Percentiles rank a stretch among this genome's conserved stretches.
Conservation (phyloP, 2,888 invertebrate genomes). For the Aelia acuminata region DNA sequence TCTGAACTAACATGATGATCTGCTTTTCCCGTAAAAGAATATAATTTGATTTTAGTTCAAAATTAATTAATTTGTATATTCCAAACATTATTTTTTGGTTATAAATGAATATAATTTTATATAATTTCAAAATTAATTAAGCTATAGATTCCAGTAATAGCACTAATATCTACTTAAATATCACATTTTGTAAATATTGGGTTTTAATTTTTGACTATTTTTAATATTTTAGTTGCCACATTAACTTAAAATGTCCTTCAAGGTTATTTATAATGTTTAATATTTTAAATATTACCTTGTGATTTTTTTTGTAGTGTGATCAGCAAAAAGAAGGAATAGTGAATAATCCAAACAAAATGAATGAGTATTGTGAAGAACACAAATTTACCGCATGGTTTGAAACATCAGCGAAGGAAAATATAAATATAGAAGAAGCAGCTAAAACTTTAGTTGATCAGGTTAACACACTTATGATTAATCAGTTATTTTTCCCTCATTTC, state of each 20-base stretch:
- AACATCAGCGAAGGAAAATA: constrained; percentile 96
- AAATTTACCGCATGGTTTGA: constrained; percentile 96
- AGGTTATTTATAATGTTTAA: neutral
- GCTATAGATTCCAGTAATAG: too few relatives aligned
- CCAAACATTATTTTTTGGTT: too few relatives aligned
- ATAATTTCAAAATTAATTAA: too few relatives aligned
- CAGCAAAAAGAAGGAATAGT: constrained; percentile 91
- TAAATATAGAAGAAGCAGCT: constrained; percentile 96
- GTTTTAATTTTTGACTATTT: neutral
- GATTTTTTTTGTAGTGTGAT: constrained; percentile 79
- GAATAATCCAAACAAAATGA: constrained; percentile 88
- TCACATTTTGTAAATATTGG: neutral
- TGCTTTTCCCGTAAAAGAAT: too few relatives aligned
- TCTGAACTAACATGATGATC: too few relatives aligned
- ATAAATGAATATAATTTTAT: too few relatives aligned
- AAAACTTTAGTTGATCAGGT: constrained; percentile 80
- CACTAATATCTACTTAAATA: too few relatives aligned
- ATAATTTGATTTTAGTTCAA: too few relatives aligned
- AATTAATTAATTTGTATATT: too few relatives aligned
- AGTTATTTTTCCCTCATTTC: neutral
- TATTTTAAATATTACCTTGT: neutral
- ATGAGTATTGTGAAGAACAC: constrained; percentile 92
- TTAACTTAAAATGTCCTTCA: too few relatives aligned
- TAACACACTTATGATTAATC: neutral
- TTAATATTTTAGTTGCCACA: neutral